phyloP scores from a whole-genome alignment of 2,797 vertebrate genomes.

The Coregonus ussuriensis region DNA sequence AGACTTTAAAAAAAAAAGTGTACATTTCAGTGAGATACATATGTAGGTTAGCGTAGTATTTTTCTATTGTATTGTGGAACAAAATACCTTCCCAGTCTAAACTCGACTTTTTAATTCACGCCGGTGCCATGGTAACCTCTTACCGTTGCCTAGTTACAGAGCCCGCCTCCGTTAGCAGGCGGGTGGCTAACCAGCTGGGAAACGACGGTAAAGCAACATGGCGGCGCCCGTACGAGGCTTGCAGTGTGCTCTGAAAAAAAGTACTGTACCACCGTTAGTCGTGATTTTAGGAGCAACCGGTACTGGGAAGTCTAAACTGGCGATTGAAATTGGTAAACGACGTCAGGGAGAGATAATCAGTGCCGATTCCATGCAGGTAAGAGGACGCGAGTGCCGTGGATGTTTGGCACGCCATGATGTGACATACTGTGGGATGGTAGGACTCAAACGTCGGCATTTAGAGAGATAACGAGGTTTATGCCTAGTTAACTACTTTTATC shows the following conservation, averaged over 20 bases:
- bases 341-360: constrained; percentile 90
- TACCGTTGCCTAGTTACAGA: constrained; percentile 65
- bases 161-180: constrained; percentile 21
- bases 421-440: too few species aligned
- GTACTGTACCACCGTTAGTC: constrained; percentile 76
- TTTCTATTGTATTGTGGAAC: background rate
- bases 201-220: constrained; percentile 61
- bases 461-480: too few species aligned
- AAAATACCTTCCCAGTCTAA: constrained; percentile 11
- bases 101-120: constrained; percentile 36
- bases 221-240: constrained; percentile 71
- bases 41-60: constrained; percentile 2
- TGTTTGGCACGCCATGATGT: background rate
- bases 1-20: background rate
- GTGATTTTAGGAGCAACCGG: constrained; percentile 92
- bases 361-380: constrained; percentile 97
- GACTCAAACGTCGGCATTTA: too few species aligned
- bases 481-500: too few species aligned
- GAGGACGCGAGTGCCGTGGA: constrained; percentile 12
- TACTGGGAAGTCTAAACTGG: constrained; percentile 90
- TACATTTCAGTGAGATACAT: constrained; percentile 12
- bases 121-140: constrained; percentile 54
- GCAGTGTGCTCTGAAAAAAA: constrained; percentile 57
- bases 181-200: constrained; percentile 12
- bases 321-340: constrained; percentile 84